Base-by-base conservation (phyloP, 1,140 invertebrate species). In the Acromyrmex heyeri region DNA sequence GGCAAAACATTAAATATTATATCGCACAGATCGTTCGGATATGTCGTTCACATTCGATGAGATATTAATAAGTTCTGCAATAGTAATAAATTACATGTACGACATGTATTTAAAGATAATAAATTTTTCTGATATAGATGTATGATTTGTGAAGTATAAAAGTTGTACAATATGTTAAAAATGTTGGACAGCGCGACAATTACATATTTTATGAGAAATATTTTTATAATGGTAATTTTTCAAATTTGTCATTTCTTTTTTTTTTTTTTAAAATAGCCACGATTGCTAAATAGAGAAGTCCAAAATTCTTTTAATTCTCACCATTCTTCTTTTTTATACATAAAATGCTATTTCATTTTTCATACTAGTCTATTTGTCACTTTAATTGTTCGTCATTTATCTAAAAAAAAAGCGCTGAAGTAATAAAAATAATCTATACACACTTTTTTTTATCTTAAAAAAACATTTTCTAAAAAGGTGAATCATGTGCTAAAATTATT, bases 1-100 rank as follows among this genome's bases (percentile, higher is more conserved):
- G n/a, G 77, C 61, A 24, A 34, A 38, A 18, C n/a, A 34, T 79
- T 55, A 27, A 81, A 81, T 55, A 16, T 55, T 69, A 21, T 12
- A 24, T 16, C 10, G 2, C 4, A 38, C 3, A 16, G 38, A 67
- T 44, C 38, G 10, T 44, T 44, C 10, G 38, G 0, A 8, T 44
- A 44, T 38, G 12, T 14, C 75, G 44, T 21, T 8, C 30, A 16
- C 44, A 50, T 65, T 48, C 27, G 24, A 18, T 55, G 64, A 24
- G 27, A 24, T 38, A 24, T 69, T 69, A 69, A 55, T 24, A 24
- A 21, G 0, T 21, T 16, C n/a, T 34, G 44, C 18, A 34, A 16
- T 18, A 21, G 38, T 55, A 79, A 65, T 34, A 34, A 34, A 57
- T 50, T 14, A 34, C 30, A 14, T 10, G 3, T 16, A 14, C 55